Conservation (phyloP, 2,797 vertebrate species). For the Brachymystax lenok region DNA sequence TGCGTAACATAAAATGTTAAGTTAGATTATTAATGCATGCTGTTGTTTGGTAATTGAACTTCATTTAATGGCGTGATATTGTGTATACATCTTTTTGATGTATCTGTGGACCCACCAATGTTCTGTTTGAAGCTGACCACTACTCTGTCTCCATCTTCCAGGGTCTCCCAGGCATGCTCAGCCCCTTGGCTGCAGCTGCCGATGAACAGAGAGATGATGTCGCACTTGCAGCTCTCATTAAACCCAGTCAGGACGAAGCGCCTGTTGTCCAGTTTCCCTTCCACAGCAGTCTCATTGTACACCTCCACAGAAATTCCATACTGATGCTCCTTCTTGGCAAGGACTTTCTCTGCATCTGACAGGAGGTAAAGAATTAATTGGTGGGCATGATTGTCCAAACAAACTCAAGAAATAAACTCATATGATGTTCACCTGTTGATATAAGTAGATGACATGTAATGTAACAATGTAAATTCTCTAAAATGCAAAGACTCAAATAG, state of each 20-base stretch:
- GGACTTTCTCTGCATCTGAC: slow-evolving; percentile 48
- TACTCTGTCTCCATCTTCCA: slow-evolving; percentile 49
- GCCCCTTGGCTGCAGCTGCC: slow-evolving; percentile 54
- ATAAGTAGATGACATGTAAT: not conserved
- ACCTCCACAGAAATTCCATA: slow-evolving; percentile 39
- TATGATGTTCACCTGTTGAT: not conserved
- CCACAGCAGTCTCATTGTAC: slow-evolving; percentile 27
- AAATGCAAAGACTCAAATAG: not conserved
- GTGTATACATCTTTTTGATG: too few species aligned
- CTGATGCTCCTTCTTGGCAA: slow-evolving; percentile 36
- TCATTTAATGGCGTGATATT: not conserved
- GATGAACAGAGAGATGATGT: slow-evolving; percentile 49
- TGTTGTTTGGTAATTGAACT: not conserved
- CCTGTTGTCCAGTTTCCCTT: slow-evolving; percentile 36
- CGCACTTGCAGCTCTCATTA: slow-evolving; percentile 27
- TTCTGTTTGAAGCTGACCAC: slow-evolving; percentile 59
- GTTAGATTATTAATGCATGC: not conserved
- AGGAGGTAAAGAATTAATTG: not conserved
- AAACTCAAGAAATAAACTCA: not conserved
- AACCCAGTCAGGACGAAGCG: slow-evolving; percentile 60
- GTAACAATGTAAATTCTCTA: not conserved
- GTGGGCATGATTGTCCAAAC: not conserved
- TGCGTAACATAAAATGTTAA: slow-evolving; percentile 16
- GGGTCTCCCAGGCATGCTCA: slow-evolving; percentile 52
- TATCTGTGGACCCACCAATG: slow-evolving; percentile 46